phyloP scores from a whole-genome alignment of 2,113 vertebrate genomes.

The Edolisoma coerulescens region DNA sequence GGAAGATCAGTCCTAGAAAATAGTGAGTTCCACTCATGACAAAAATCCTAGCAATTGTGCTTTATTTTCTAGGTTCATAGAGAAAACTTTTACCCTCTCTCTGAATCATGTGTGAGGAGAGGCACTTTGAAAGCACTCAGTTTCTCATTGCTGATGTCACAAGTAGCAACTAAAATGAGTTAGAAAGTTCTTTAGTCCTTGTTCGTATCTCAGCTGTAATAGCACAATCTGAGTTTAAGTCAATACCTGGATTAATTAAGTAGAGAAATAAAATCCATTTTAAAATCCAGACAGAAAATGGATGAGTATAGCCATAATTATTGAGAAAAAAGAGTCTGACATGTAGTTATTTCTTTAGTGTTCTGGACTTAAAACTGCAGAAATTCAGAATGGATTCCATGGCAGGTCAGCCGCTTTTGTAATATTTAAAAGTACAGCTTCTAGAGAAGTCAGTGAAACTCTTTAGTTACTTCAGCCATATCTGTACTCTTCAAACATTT shows the following conservation, averaged over 20 bases:
- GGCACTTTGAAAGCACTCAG: neutral
- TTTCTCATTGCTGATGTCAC: neutral
- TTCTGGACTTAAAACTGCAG: neutral
- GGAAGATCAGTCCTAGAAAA: neutral
- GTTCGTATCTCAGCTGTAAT: neutral
- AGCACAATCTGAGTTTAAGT: neutral
- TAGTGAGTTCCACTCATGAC: neutral
- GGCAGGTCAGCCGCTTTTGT: neutral
- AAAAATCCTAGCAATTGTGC: neutral
- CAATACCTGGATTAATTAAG: neutral
- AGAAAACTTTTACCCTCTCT: neutral
- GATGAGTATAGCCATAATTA: neutral
- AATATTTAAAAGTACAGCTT: neutral
- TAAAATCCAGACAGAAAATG: neutral
- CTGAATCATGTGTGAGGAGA: neutral
- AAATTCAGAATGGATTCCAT: neutral
- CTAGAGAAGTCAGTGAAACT: neutral
- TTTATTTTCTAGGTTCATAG: neutral
- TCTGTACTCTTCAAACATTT: neutral
- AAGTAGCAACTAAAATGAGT: neutral
- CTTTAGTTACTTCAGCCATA: neutral
- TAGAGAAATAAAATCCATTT: neutral
- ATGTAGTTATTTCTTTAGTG: neutral
- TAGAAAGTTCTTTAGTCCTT: neutral
- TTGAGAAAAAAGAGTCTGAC: neutral